Base-by-base conservation (phyloP, 2,113 vertebrate species). In the Nibea coibor region DNA sequence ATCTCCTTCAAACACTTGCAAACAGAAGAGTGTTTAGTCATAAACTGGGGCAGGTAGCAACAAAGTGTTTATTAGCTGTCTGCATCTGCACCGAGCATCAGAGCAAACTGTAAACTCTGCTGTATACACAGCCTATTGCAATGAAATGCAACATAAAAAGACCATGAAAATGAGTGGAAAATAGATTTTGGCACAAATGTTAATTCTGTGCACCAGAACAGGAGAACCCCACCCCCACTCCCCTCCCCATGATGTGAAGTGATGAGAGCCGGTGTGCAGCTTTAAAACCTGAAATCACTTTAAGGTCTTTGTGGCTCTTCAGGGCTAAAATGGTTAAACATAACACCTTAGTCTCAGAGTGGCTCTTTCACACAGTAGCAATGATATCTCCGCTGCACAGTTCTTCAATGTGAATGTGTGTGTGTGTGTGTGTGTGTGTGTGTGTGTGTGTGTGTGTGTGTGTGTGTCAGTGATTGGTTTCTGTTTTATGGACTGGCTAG, bases 401-500 rank as follows among this genome's bases (percentile, higher is more conserved):
- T 85, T 64, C 69, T 72, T 45, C 63, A 59, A 14, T 57, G 59
- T 62, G 51, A 42, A 16, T 57, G 62, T 61, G 70, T 75, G 58
- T 54, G 65, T 75, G 61, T 67, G 72, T 63, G 59, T 86, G 72
- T 71, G 73, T 81, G 84, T 80, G 82, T 84, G 67, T 83, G 64
- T 81, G 89, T 90, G 81, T 91, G 88, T 87, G 78, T 86, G 72
- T 71, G 73, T 81, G 84, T 80, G 82, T 84, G 67, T 83, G 64
- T 81, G 89, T 90, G 81, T 91, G 88, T 87, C 82, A 91, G 82
- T 93, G 93, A 94, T 94, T 95, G 94, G 86, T 93, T 95, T 93
- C 92, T 92, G 88, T 93, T 95, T 95, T 94, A 94, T 95, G 91
- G 94, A 91, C 88, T 93, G 87, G 89, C 83, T 73, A 89, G 91